Percentiles rank a stretch among this genome's conserved stretches.
phyloP scores from a whole-genome alignment of 2,113 vertebrate genomes.

The Pterocles burchelli region DNA sequence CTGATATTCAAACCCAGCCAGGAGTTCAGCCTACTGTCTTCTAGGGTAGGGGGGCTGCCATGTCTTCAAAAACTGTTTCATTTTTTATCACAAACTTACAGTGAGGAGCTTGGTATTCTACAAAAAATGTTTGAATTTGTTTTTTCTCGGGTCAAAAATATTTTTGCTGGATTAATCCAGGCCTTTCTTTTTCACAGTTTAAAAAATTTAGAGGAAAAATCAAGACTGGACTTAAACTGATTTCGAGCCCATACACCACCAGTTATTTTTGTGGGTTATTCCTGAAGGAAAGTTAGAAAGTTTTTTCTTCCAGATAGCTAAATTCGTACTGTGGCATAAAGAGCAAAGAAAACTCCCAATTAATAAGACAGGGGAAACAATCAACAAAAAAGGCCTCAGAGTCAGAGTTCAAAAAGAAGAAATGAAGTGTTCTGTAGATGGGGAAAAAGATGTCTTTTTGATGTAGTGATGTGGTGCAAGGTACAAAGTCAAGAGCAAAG shows the following conservation, averaged over 20 bases:
- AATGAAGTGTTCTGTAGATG: not conserved
- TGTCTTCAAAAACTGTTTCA: not conserved
- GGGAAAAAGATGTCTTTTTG: not conserved
- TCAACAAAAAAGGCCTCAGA: not conserved
- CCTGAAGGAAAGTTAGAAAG: not conserved
- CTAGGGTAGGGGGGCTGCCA: fast-evolving
- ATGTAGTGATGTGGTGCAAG: not conserved
- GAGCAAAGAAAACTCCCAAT: not conserved
- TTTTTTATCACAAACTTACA: not conserved
- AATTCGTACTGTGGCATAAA: not conserved
- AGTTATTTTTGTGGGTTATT: not conserved
- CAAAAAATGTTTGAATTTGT: not conserved
- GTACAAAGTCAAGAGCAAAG: not conserved
- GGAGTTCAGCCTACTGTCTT: not conserved
- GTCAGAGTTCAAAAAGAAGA: not conserved
- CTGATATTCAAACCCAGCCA: not conserved
- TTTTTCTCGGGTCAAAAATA: not conserved
- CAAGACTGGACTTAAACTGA: not conserved
- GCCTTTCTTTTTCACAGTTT: not conserved
- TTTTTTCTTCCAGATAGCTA: not conserved
- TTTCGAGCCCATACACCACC: not conserved
- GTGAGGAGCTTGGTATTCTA: not conserved
- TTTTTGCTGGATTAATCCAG: not conserved
- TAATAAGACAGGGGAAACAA: not conserved
- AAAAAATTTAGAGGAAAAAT: not conserved